Percentiles rank a stretch among this genome's conserved stretches.
Evolutionary conservation across 2,797 vertebrate species (phyloP).

Genomic region (Danionella dracula): DNA sequence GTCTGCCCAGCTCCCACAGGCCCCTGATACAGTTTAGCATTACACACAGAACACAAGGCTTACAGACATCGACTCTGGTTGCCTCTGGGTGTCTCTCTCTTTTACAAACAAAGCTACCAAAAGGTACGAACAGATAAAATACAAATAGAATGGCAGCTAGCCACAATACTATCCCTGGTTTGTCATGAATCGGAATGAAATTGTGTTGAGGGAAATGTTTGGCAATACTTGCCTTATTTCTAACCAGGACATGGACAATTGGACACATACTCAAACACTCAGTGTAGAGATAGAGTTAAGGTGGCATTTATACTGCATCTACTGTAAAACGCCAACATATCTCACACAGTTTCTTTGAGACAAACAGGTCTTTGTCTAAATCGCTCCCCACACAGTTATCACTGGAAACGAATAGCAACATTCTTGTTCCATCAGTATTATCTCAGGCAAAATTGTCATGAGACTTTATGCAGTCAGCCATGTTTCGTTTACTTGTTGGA

Average conservation of each 20-base stretch:
- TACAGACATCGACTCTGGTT: background rate
- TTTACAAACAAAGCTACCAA: conserved; percentile 14
- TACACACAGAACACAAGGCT: conserved; percentile 25
- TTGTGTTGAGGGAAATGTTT: conserved; percentile 42
- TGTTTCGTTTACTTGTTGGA: background rate
- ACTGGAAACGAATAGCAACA: background rate
- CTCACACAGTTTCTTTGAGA: background rate
- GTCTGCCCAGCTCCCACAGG: conserved; percentile 32
- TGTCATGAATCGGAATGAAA: conserved; percentile 35
- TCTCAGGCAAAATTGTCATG: background rate
- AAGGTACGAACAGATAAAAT: conserved; percentile 36
- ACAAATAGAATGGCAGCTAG: conserved; percentile 31
- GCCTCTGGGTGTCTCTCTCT: conserved; percentile 8
- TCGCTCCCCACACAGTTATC: no score
- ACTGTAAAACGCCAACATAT: background rate
- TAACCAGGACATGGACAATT: conserved; percentile 34
- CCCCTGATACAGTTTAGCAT: conserved; percentile 35
- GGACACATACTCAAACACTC: background rate
- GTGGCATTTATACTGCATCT: no score
- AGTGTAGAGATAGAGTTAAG: no score
- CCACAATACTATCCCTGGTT: conserved; percentile 31
- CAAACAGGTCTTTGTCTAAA: background rate
- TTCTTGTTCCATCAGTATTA: no score
- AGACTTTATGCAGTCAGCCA: background rate
- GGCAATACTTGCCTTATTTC: conserved; percentile 21